Percentiles rank a stretch among this genome's conserved stretches.
These are phyloP conservation scores for Hypselothyrea guttata DNA, from an alignment of 2,888 invertebrate species.

Conservation along the genomic window DNA sequence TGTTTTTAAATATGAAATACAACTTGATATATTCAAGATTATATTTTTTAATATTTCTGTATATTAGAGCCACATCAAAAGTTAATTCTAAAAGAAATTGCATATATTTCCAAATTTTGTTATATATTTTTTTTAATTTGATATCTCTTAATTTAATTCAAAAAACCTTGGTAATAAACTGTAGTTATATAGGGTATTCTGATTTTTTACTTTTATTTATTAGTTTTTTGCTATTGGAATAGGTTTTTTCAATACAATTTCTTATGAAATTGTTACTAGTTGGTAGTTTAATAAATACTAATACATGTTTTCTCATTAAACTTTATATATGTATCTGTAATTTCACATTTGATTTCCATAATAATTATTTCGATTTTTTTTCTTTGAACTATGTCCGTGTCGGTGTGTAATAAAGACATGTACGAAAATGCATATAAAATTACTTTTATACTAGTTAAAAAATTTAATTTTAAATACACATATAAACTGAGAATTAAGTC, in stretches of 20 bases:
- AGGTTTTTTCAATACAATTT: constrained; percentile 48
- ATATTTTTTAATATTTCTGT: too few species aligned
- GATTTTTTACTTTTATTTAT: constrained; percentile 15
- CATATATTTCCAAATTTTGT: too few species aligned
- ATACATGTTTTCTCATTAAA: constrained; percentile 14
- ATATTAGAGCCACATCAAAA: too few species aligned
- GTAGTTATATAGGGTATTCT: constrained; percentile 17
- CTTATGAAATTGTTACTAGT: constrained; percentile 49
- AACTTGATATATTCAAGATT: too few species aligned
- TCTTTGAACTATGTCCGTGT: constrained; percentile 51
- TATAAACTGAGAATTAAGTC: constrained; percentile 73
- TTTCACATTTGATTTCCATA: constrained; percentile 19
- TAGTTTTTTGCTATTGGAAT: constrained; percentile 52
- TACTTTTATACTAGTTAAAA: constrained; percentile 74
- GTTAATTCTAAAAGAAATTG: too few species aligned
- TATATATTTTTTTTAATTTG: too few species aligned
- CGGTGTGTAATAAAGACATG: constrained; percentile 66
- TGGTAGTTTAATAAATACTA: constrained; percentile 50
- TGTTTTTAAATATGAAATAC: too few species aligned
- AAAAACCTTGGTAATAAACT: constrained; percentile 26
- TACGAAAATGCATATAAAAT: constrained; percentile 75
- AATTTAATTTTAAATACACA: constrained; percentile 60
- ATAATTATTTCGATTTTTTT: not conserved
- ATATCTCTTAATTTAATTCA: constrained; percentile 26
- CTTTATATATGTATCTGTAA: constrained; percentile 22